Evolutionary conservation across 1,140 invertebrate genomes (phyloP), one percentile per base, ranked within the genome.

Genomic region (Euborellia annulipes): DNA sequence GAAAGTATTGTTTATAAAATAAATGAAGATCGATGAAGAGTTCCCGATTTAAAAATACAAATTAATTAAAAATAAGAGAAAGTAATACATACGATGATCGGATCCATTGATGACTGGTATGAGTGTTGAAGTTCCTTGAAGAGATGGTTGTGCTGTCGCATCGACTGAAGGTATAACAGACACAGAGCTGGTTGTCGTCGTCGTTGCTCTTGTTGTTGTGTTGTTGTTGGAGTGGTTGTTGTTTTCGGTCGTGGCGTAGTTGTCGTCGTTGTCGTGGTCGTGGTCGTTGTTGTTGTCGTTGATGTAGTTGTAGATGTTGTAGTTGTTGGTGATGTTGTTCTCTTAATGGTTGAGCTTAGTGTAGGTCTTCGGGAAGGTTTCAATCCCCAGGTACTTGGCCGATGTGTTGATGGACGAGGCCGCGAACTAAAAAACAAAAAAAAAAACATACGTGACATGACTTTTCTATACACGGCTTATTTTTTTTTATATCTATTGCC

Each of bases 91-190:
- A 14, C 36, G 30, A 36, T 32, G 42, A 27, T 27, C 11, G 17
- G 36, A 14, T 32, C 19, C 36, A 32, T 23, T 41, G n/a, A 21
- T 48, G 39, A 30, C 42, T 46, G 47, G 44, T 41, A 18, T 30
- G 36, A 46, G 23, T 32, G 34, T n/a, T n/a, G 45, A 43, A 1
- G 49, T 37, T 13, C 49, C 23, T 3, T 49, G 43, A 0, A 45
- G 40, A 13, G 38, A 11, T 18, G 51, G 50, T 50, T 52, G 47
- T 14, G 55, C 19, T 6, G 11, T 27, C 11, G 23, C 11, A 27
- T 27, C 23, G 4, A 27, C 4, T 14, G 55, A 50, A 1, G 64
- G 62, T 14, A 61, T 58, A 32, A 53, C 52, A 32, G 54, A 51
- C 8, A 54, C 46, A 23, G 50, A 17, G n/a, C 50, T 51, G 4